phyloP scores from a whole-genome alignment of 2,113 vertebrate species.

The Callipepla squamata region DNA sequence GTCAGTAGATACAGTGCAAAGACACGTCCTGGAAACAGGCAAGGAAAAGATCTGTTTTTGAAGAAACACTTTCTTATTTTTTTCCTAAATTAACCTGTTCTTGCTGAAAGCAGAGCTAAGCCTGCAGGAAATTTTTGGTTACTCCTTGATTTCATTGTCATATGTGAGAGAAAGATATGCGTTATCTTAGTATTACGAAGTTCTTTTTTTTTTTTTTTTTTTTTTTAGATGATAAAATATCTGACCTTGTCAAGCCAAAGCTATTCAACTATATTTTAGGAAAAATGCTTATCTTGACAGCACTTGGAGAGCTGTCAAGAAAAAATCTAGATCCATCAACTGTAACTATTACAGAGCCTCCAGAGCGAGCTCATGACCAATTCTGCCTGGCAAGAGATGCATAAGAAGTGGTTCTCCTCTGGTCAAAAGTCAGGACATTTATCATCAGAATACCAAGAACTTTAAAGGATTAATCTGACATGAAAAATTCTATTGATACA shows the following conservation, averaged over 20 bases:
- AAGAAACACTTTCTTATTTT: background rate
- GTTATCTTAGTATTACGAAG: background rate
- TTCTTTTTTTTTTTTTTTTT: background rate
- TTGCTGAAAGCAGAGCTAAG: background rate
- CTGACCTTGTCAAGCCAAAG: constrained; percentile 38
- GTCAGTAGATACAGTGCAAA: background rate
- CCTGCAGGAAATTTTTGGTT: background rate
- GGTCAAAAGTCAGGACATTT: background rate
- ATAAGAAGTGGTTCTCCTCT: background rate
- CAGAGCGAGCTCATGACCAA: background rate
- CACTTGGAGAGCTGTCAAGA: background rate
- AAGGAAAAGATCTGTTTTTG: background rate
- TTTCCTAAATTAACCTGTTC: background rate
- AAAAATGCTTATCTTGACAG: constrained; percentile 24
- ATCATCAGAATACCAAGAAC: background rate
- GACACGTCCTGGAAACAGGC: background rate
- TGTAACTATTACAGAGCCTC: background rate
- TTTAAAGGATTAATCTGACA: background rate
- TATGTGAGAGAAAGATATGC: background rate
- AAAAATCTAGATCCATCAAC: background rate
- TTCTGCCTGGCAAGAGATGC: background rate
- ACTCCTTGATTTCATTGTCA: background rate
- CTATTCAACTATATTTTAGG: constrained; percentile 23
- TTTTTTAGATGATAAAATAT: background rate
- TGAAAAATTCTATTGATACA: background rate